Base-by-base conservation (phyloP, 2,113 vertebrate genomes). In the Helogale parvula region DNA sequence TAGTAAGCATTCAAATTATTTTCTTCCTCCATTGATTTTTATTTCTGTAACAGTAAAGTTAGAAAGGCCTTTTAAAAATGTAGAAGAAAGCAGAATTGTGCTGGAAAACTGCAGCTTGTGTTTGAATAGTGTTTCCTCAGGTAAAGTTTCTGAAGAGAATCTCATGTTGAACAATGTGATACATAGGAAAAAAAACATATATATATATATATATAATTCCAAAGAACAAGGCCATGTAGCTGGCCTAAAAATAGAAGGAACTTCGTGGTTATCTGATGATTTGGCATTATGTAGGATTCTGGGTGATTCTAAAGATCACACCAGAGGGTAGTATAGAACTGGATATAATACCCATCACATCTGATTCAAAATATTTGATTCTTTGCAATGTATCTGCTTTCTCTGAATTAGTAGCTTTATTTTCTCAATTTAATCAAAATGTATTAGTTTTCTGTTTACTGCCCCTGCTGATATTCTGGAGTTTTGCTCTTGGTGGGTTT, bases 1-100 rank as follows among this genome's bases (percentile, higher is more conserved):
- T 45, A 79, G 7, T 88, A 92, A 80, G 4, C 11, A 57, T 90
- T 90, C 25, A 89, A 83, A 96, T 94, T 63, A 54, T 90, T 82
- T 63, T 16, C 12, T 7, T 7, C n/a, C 1, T n/a, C 13, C 79
- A 71, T 6, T 76, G 54, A 88, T 31, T 87, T 76, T 88, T 88
- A 74, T 71, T 52, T 23, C 3, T 83, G 33, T 71, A 74, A 79
- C 25, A 88, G 21, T 2, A 90, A 90, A 95, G 16, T 35, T 80
- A 29, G 15, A 83, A 80, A 94, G 7, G 41, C 52, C 14, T 82
- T 88, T 77, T 85, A 72, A 95, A 96, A n/a, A 54, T 16, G 0
- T 19, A 94, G 69, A 94, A 71, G 23, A 72, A 92, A 47, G 19
- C 14, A 86, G 16, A 80, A 68, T 65, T 87, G 7, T 29, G 8